Conservation (phyloP, 2,113 vertebrate genomes). For the Alouatta palliata region DNA sequence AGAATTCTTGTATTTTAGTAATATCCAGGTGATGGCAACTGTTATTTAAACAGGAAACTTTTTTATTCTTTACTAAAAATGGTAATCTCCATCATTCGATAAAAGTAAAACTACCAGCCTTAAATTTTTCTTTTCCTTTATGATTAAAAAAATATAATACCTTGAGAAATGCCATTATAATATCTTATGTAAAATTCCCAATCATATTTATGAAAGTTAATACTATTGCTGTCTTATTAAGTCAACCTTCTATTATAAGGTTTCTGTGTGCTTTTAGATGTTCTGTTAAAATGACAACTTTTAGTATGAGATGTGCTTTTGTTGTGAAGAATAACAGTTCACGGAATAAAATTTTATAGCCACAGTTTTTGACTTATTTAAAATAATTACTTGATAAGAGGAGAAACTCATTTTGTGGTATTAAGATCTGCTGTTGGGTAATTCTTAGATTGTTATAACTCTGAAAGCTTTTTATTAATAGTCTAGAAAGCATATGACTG, state of each 20-base stretch:
- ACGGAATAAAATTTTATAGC: conserved; percentile 22
- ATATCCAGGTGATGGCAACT: not conserved
- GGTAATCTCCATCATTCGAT: not conserved
- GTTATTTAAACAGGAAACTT: not conserved
- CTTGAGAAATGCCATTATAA: not conserved
- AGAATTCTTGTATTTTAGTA: not conserved
- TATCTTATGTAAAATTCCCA: not conserved
- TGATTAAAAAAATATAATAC: not conserved
- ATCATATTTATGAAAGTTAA: not conserved
- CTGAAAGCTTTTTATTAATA: not conserved
- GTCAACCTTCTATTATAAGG: not conserved
- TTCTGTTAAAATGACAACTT: conserved; percentile 36
- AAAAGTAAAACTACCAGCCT: not conserved
- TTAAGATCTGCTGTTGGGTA: not conserved
- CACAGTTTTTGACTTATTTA: not conserved
- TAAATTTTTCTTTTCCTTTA: not conserved
- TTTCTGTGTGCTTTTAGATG: not conserved
- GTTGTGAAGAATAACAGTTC: not conserved
- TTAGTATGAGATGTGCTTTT: not conserved
- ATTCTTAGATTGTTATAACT: conserved; percentile 45
- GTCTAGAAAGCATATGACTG: not conserved
- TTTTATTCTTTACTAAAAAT: not conserved
- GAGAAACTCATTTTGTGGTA: not conserved
- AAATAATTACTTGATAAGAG: conserved; percentile 17
- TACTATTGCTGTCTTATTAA: not conserved